Conservation (phyloP, 2,888 invertebrate genomes). For the Euspilapteryx auroguttella region DNA sequence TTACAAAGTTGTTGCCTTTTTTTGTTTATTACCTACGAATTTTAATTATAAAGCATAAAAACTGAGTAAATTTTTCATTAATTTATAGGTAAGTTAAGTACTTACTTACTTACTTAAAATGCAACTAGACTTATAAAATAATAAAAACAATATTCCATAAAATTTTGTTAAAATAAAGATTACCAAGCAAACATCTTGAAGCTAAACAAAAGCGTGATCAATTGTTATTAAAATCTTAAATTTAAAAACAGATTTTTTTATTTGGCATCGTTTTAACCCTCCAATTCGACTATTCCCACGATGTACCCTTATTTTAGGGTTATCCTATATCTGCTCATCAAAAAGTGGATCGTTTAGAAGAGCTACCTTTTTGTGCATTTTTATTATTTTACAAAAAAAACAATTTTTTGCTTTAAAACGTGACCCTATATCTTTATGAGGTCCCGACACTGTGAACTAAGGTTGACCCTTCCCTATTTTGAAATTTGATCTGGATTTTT, state of each 20-base stretch:
- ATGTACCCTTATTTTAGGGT: slow-evolving; percentile 51
- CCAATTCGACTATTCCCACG: slow-evolving; percentile 24
- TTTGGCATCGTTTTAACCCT: not conserved
- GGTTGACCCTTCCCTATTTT: slow-evolving; percentile 42
- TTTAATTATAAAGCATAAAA: no score
- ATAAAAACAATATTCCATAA: no score
- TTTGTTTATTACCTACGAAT: no score
- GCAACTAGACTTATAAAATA: no score
- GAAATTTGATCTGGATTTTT: slow-evolving; percentile 40
- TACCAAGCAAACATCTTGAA: not conserved
- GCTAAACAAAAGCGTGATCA: no score
- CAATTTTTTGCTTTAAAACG: slow-evolving; percentile 22
- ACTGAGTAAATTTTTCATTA: no score
- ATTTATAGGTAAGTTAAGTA: no score
- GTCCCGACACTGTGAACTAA: slow-evolving; percentile 45
- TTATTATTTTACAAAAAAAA: slow-evolving; percentile 14
- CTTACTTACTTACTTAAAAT: no score
- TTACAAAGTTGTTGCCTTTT: no score
- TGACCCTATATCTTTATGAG: slow-evolving; percentile 53
- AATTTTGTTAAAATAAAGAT: no score
- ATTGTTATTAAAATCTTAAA: no score
- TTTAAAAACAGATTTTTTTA: not conserved
- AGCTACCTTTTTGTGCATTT: slow-evolving; percentile 24
- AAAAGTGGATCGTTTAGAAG: slow-evolving; percentile 45
- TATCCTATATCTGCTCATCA: no score